These are phyloP conservation scores for Cranoglanis bouderius DNA, from an alignment of 2,113 vertebrate species.

Conservation along the genomic window DNA sequence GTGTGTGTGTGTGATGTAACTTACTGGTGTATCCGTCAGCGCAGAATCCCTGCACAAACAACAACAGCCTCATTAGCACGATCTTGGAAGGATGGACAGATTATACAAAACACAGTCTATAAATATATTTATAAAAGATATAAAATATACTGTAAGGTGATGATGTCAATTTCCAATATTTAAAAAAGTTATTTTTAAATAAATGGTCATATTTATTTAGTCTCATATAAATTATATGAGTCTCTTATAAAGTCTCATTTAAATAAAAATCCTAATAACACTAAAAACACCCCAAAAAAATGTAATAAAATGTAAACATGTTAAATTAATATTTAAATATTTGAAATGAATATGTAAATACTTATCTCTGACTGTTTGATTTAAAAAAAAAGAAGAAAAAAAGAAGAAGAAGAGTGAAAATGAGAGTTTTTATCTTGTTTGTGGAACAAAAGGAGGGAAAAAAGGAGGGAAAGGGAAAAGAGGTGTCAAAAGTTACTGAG, in stretches of 20 bases:
- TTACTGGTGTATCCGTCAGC: constrained; percentile 41
- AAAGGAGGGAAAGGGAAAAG: too few species aligned
- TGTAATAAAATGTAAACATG: too few species aligned
- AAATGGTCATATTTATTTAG: not conserved
- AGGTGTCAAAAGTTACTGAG: too few species aligned
- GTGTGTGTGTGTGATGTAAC: constrained; percentile 12
- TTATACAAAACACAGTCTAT: not conserved
- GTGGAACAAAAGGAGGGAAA: too few species aligned
- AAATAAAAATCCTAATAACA: not conserved
- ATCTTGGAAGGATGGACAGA: not conserved
- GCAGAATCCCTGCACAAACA: constrained; percentile 25
- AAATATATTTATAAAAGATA: not conserved
- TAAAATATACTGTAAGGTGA: not conserved
- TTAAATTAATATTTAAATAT: not conserved
- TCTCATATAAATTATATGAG: too few species aligned
- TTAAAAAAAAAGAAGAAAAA: too few species aligned
- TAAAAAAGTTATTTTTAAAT: not conserved
- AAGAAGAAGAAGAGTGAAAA: too few species aligned
- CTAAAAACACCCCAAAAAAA: too few species aligned
- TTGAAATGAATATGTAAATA: not conserved
- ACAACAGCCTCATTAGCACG: not conserved
- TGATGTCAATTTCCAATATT: not conserved
- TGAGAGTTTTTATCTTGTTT: too few species aligned
- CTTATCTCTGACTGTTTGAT: not conserved
- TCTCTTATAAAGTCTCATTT: not conserved